These are phyloP conservation scores for Porites evermanni DNA, from an alignment of 92 coral and sea anemone species.

Conservation along the genomic window DNA sequence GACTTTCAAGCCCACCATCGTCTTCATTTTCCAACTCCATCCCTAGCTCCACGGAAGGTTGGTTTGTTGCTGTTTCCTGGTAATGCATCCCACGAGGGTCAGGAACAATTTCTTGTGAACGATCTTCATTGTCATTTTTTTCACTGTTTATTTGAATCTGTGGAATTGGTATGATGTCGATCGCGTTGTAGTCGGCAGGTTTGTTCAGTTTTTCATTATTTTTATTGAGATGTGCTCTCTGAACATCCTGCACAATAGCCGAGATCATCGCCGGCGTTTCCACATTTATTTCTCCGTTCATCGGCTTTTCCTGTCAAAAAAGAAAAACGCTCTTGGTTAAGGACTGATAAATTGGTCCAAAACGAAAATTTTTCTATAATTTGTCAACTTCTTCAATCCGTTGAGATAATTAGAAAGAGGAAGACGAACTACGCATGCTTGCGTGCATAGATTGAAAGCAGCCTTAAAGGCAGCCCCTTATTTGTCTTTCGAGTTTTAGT, in stretches of 20 bases:
- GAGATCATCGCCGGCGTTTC: conserved; percentile 84
- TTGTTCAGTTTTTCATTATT: neutral
- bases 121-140: neutral
- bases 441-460: no score
- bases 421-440: no score
- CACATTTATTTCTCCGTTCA: conserved; percentile 66
- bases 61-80: neutral
- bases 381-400: no score
- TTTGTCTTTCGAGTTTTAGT: no score
- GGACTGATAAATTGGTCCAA: neutral
- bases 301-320: conserved; percentile 51
- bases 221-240: conserved; percentile 49
- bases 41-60: neutral
- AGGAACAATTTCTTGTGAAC: neutral
- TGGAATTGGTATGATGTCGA: conserved; percentile 4
- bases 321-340: neutral
- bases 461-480: no score
- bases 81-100: neutral
- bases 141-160: neutral
- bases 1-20: neutral
- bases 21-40: conserved; percentile 30
- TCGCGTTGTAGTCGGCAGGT: conserved; percentile 1
- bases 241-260: conserved; percentile 89
- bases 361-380: no score
- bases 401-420: no score